Evolutionary conservation across 1,140 invertebrate genomes (phyloP), one percentile per base, ranked within the genome.

Genomic region (Zaprionus lachaisei): DNA sequence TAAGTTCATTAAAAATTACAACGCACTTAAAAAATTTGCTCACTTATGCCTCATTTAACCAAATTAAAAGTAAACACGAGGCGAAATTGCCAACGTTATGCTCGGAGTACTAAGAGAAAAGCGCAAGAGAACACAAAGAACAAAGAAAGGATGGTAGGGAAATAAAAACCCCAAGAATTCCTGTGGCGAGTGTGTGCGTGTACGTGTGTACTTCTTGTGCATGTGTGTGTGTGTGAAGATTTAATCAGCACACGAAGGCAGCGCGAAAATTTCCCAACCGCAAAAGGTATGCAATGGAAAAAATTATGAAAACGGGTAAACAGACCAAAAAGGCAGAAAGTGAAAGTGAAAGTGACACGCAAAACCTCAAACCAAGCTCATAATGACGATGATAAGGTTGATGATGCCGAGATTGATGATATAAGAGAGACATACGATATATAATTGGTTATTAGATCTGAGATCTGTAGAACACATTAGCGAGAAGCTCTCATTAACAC

Each of bases 31-130:
- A 86, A 89, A 89, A 81, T 69, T 83, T 87, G 81, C 68, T 80
- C 84, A 87, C 83, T 87, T 83, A 90, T 84, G 85, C 85, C 85
- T 90, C 85, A 89, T 90, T 90, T 85, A 90, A 90, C 79, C 79
- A 90, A 90, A 90, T 90, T 90, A 90, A 90, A 90, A 90, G 86
- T 90, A 90, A 90, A 90, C 85, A 90, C 73, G 75, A 82, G 38
- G 9, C 64, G 14, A 77, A 74, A 78, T 81, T 67, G 68, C 65
- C 74, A 77, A 12, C 31, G 67, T 38, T 61, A 61, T 26, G 37
- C 26, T 54, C 20, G 26, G 69, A 83, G 68, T 70, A 66, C 55
- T 61, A 64, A 38, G 24, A 55, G 68, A 72, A 70, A 65, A 66
- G 47, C 20, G 11, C 20, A 12, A 41, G 41, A 44, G 41, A 44